Evolutionary conservation across 2,797 vertebrate genomes (phyloP).

Genomic region (Sylvilagus floridanus): DNA sequence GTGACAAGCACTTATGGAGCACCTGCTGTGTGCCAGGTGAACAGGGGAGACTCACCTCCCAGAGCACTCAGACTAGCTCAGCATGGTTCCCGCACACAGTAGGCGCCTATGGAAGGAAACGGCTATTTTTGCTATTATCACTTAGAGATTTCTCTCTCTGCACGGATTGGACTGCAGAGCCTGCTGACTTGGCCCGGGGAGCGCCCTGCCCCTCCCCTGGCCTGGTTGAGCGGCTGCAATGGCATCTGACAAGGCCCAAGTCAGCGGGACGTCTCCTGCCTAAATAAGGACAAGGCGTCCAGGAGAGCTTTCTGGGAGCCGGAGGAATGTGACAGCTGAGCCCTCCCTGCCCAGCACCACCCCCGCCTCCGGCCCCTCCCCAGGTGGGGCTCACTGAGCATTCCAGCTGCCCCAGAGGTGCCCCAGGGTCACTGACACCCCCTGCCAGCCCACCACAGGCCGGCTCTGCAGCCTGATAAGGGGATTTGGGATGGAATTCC

Average conservation of each 20-base stretch:
- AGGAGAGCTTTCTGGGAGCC: slow-evolving; percentile 91
- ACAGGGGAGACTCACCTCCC: background rate
- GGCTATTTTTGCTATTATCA: background rate
- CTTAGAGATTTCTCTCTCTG: background rate
- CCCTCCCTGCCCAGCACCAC: slow-evolving; percentile 62
- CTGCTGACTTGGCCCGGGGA: slow-evolving; percentile 1
- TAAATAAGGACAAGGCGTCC: slow-evolving; percentile 96
- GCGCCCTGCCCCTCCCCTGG: background rate
- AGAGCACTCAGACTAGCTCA: background rate
- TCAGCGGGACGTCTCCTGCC: slow-evolving; percentile 93
- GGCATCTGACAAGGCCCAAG: slow-evolving; percentile 89
- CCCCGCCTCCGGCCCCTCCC: slow-evolving; percentile 80
- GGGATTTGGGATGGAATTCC: slow-evolving; percentile 66
- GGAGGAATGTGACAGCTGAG: slow-evolving; percentile 95
- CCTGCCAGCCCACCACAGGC: background rate
- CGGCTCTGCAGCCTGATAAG: slow-evolving; percentile 67
- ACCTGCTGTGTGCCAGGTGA: background rate
- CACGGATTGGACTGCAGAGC: background rate
- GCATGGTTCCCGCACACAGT: background rate
- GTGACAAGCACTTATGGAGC: background rate
- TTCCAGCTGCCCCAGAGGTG: slow-evolving; percentile 57
- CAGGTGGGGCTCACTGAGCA: slow-evolving; percentile 60
- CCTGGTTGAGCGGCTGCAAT: slow-evolving; percentile 69
- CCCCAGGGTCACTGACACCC: background rate
- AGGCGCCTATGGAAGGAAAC: background rate